phyloP scores from a whole-genome alignment of 2,888 invertebrate species.

The Stenotaenia linearis region DNA sequence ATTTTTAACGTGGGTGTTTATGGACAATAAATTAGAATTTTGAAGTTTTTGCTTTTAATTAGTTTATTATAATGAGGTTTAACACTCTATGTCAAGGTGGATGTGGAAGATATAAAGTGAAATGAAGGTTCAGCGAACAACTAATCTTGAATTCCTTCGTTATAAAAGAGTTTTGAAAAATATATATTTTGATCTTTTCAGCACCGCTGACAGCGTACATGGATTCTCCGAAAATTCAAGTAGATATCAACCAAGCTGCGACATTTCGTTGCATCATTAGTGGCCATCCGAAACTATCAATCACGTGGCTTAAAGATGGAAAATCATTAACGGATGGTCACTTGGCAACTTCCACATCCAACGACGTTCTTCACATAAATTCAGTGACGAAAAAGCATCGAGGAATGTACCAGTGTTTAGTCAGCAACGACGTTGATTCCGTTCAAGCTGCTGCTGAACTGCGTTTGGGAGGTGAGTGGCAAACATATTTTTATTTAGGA shows the following conservation, averaged over 20 bases:
- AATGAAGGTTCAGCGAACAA: too few relatives aligned
- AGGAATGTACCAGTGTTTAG: conserved; percentile 35
- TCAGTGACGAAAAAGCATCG: conserved; percentile 32
- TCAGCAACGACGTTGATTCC: conserved; percentile 57
- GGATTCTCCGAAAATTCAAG: conserved; percentile 28
- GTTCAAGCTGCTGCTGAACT: conserved; percentile 39
- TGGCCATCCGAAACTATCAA: conserved; percentile 31
- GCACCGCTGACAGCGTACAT: conserved; percentile 34
- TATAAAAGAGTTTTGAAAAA: background rate
- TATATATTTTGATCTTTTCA: too few relatives aligned
- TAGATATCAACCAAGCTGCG: conserved; percentile 34
- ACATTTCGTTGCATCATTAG: conserved; percentile 33
- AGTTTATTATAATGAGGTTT: too few relatives aligned
- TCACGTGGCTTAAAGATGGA: conserved; percentile 35
- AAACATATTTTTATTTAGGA: too few relatives aligned
- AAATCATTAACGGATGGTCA: background rate
- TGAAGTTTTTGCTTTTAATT: too few relatives aligned
- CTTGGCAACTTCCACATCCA: background rate
- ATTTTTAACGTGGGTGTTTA: too few relatives aligned
- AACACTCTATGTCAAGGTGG: too few relatives aligned
- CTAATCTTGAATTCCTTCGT: too few relatives aligned
- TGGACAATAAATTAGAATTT: too few relatives aligned
- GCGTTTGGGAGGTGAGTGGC: conserved; percentile 55
- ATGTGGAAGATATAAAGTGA: too few relatives aligned
- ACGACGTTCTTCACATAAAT: conserved; percentile 30